These are phyloP conservation scores for Mixornis gularis DNA, from an alignment of 2,113 vertebrate genomes.

Conservation along the genomic window DNA sequence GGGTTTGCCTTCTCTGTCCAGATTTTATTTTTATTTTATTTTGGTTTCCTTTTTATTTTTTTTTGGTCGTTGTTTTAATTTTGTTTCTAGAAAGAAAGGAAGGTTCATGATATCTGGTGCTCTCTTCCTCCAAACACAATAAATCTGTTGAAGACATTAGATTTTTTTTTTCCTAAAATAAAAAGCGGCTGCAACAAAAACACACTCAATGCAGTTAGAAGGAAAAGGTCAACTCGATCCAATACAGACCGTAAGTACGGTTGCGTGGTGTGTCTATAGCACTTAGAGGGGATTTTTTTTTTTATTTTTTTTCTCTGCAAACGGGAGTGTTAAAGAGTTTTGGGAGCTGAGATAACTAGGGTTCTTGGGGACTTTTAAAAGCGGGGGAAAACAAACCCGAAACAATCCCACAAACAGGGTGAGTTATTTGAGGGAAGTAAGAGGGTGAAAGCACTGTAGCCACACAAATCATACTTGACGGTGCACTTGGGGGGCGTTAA, in stretches of 20 bases:
- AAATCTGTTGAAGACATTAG: conserved; percentile 77
- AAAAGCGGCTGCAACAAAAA: conserved; percentile 78
- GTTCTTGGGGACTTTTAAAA: conserved; percentile 23
- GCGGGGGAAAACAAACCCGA: not conserved
- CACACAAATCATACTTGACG: conserved; percentile 70
- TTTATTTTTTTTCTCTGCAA: conserved; percentile 49
- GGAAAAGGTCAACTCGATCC: conserved; percentile 83
- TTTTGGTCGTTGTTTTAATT: conserved; percentile 13
- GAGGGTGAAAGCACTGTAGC: conserved; percentile 64
- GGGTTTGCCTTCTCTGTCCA: not conserved
- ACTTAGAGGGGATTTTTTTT: conserved; percentile 68
- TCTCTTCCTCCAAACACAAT: conserved; percentile 67
- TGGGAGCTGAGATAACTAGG: conserved; percentile 62
- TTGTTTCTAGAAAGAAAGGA: conserved; percentile 70
- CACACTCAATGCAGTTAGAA: conserved; percentile 81
- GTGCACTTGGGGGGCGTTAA: conserved; percentile 60
- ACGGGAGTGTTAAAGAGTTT: conserved; percentile 63
- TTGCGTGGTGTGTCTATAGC: conserved; percentile 78
- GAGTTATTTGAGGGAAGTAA: conserved; percentile 43
- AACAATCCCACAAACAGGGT: conserved; percentile 30
- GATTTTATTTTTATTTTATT: not conserved
- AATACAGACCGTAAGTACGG: conserved; percentile 82
- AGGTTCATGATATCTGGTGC: conserved; percentile 68
- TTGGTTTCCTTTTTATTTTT: not conserved
- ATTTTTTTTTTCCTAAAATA: conserved; percentile 64